Conservation (phyloP, 2,113 vertebrate genomes). For the Tupaia tana region DNA sequence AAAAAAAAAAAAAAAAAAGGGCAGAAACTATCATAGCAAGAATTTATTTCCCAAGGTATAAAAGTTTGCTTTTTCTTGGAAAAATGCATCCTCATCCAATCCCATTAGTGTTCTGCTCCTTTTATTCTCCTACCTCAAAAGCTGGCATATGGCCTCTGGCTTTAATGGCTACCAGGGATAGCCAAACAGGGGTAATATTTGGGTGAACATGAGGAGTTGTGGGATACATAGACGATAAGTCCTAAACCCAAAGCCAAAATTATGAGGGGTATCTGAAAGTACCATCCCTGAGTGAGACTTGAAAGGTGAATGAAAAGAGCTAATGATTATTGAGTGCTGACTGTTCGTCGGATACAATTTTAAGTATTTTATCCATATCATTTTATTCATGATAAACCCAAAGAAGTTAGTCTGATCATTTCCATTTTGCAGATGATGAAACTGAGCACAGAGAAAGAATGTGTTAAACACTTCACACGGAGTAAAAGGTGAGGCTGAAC, state of each 20-base stretch:
- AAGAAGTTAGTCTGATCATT: not conserved
- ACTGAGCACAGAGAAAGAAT: not conserved
- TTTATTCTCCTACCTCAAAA: not conserved
- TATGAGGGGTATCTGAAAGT: not conserved
- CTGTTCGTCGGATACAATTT: not conserved
- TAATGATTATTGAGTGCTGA: not conserved
- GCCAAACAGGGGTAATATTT: not conserved
- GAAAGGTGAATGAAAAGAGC: not conserved
- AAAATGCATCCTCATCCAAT: not conserved
- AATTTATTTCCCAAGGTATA: not conserved
- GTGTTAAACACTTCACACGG: not conserved
- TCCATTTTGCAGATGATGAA: not conserved
- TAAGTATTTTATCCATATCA: not conserved
- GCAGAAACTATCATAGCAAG: not conserved
- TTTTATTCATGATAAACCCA: not conserved
- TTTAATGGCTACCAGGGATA: not conserved
- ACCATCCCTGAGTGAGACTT: not conserved
- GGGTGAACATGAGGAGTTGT: rapidly evolving
- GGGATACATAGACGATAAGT: not conserved
- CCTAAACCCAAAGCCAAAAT: not conserved
- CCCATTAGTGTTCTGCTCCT: not conserved
- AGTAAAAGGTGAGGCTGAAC: not conserved
- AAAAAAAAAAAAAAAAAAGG: not conserved
- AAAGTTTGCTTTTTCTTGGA: not conserved
- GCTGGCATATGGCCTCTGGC: not conserved